These are phyloP conservation scores for Alloscopus bannaensis DNA, from an alignment of 2,888 invertebrate species.

Conservation along the genomic window DNA sequence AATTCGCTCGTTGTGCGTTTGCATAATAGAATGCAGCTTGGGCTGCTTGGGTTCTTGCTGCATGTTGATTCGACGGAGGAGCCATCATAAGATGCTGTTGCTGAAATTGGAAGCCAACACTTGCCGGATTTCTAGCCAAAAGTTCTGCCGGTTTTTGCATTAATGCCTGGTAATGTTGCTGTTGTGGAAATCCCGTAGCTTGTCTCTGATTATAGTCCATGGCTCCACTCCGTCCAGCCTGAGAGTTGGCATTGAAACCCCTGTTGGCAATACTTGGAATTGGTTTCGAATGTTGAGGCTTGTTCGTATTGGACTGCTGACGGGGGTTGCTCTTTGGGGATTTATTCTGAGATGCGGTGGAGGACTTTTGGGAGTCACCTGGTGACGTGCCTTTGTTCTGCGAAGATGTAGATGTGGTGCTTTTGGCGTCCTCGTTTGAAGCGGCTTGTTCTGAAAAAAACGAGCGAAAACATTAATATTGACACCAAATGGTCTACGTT, in stretches of 20 bases:
- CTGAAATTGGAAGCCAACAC: conserved; percentile 22
- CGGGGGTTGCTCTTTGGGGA: background rate
- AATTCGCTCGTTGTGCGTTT: too few species aligned
- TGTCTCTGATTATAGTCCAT: conserved; percentile 19
- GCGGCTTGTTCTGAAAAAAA: conserved; percentile 32
- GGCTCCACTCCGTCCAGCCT: conserved; percentile 22
- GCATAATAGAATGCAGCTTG: too few species aligned
- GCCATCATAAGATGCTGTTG: conserved; percentile 24
- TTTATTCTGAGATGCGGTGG: background rate
- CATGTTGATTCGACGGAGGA: background rate
- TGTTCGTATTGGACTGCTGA: conserved; percentile 11
- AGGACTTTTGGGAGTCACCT: background rate
- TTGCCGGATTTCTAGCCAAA: conserved; percentile 3
- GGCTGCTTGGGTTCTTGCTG: conserved; percentile 5
- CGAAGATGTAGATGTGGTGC: background rate
- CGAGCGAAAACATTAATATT: background rate
- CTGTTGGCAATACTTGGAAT: conserved; percentile 30
- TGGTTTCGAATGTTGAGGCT: conserved; percentile 17
- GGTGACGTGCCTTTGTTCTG: background rate
- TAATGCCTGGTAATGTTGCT: too few species aligned
- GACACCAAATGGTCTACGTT: background rate
- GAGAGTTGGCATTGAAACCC: background rate
- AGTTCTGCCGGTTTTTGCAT: background rate
- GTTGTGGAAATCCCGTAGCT: background rate
- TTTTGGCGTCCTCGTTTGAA: conserved; percentile 1